These are phyloP conservation scores for Parapsyche elsis DNA, from an alignment of 1,140 invertebrate species.

Conservation along the genomic window DNA sequence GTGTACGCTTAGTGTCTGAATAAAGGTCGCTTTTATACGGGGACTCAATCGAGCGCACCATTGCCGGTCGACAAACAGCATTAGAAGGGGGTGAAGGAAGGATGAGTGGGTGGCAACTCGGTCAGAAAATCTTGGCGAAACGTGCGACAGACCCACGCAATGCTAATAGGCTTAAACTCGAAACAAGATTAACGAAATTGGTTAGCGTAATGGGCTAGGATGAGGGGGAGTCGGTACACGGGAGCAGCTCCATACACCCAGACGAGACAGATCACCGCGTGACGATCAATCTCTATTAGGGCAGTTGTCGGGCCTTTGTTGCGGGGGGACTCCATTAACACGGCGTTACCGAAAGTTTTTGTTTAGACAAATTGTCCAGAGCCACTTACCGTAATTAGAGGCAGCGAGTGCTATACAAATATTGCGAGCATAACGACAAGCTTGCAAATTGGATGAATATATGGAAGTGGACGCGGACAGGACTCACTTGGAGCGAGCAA, in stretches of 20 bases:
- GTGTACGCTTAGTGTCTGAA: no score
- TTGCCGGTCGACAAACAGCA: no score
- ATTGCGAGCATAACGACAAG: constrained; percentile 32
- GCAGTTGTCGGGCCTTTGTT: background rate
- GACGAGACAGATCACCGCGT: background rate
- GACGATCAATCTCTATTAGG: constrained; percentile 46
- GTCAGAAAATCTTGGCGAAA: background rate
- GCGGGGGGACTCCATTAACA: constrained; percentile 22
- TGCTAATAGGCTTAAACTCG: constrained; percentile 31
- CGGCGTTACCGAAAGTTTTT: constrained; percentile 44
- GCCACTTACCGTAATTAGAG: constrained; percentile 47
- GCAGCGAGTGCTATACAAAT: constrained; percentile 38
- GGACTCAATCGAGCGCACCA: no score
- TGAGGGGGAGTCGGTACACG: background rate
- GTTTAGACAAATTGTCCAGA: constrained; percentile 48
- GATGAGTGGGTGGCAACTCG: no score
- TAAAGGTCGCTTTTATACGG: no score
- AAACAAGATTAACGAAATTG: constrained; percentile 30
- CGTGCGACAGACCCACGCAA: constrained; percentile 25
- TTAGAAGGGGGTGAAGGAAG: no score
- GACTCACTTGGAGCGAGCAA: background rate
- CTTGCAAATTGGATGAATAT: constrained; percentile 37
- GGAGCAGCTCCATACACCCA: background rate
- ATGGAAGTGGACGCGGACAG: constrained; percentile 12
- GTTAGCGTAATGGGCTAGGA: constrained; percentile 18